Percentiles rank a stretch among this genome's conserved stretches.
Evolutionary conservation across 2,113 vertebrate species (phyloP).

Genomic region (Piaya cayana): DNA sequence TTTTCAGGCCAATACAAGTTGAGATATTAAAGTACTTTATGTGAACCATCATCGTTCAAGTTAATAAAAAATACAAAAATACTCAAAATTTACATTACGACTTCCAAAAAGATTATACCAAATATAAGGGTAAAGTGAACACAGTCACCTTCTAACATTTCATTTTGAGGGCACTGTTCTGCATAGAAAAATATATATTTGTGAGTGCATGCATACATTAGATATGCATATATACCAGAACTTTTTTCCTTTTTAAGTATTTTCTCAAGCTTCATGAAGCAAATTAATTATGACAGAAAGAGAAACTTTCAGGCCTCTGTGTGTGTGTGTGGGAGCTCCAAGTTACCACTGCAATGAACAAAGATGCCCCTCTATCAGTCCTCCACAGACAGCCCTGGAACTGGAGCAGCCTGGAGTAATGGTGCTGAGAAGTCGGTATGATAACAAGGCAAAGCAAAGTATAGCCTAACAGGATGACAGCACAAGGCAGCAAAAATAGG

Average conservation of each 20-base stretch:
- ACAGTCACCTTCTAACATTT: not conserved
- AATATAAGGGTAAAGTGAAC: not conserved
- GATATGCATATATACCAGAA: not conserved
- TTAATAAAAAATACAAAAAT: not conserved
- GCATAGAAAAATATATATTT: not conserved
- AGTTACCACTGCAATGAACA: not conserved
- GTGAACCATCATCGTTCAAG: not conserved
- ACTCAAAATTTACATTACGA: not conserved
- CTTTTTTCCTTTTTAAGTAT: not conserved
- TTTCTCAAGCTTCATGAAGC: not conserved
- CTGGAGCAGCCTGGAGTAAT: not conserved
- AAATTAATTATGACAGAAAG: not conserved
- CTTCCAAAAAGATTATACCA: not conserved
- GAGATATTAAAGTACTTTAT: not conserved
- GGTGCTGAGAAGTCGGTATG: constrained; percentile 28
- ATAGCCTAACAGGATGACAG: constrained; percentile 50
- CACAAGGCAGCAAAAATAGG: constrained; percentile 54
- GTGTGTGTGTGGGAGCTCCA: not conserved
- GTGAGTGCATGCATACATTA: not conserved
- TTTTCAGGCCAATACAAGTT: not conserved
- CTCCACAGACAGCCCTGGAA: not conserved
- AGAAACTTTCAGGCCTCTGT: not conserved
- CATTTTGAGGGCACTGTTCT: not conserved
- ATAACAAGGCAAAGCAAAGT: constrained; percentile 49
- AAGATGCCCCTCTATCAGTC: constrained; percentile 34